A percentile compares a stretch with the other conserved stretches of the same genome.
Conservation (phyloP, 1,140 invertebrate genomes). For the Scylla paramamosain region DNA sequence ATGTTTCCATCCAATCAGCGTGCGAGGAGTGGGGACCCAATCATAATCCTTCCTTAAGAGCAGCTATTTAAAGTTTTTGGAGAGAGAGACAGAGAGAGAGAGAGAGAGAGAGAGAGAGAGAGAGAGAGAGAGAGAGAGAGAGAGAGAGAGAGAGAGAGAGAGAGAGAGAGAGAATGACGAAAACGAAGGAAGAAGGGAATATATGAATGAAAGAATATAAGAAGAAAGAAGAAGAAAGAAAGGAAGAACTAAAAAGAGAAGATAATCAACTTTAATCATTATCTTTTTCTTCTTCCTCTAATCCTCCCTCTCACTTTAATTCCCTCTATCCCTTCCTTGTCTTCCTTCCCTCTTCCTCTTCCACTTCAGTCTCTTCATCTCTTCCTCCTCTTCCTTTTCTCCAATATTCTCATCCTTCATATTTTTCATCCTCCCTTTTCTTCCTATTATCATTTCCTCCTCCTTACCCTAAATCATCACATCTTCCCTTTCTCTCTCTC, state of each 20-base stretch:
- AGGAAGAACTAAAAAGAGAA: neutral
- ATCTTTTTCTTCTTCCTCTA: neutral
- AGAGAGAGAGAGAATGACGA: neutral
- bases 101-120: too few relatives aligned
- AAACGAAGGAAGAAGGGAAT: neutral
- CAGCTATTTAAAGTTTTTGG: neutral
- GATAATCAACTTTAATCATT: neutral
- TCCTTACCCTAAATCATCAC: neutral
- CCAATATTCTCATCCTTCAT: neutral
- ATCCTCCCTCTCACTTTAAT: neutral
- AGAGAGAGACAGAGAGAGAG: neutral
- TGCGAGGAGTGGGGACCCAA: too few relatives aligned
- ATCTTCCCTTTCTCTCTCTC: neutral
- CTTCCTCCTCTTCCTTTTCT: neutral
- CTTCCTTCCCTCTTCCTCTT: neutral
- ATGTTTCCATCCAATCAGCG: too few relatives aligned
- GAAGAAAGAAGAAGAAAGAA: neutral
- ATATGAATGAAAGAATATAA: neutral
- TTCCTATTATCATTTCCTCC: neutral
- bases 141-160: neutral
- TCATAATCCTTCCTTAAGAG: too few relatives aligned
- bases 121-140: neutral
- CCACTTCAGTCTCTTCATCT: neutral
- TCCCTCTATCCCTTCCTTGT: neutral
- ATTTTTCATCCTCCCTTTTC: neutral